Conservation (phyloP, 2,113 vertebrate species). For the Ageneiosus marmoratus region DNA sequence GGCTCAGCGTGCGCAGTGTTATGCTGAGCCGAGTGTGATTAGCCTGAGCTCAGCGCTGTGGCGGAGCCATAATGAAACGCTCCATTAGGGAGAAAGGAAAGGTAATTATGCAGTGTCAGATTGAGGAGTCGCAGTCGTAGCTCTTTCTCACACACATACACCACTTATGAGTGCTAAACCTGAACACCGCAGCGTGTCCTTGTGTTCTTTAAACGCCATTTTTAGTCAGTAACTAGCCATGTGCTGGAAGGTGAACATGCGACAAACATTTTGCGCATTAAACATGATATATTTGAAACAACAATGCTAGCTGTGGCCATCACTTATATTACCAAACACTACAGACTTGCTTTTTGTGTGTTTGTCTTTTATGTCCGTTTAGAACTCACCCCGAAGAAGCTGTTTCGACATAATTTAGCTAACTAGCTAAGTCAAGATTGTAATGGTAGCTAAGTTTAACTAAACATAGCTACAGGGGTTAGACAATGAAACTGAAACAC, state of each 20-base stretch:
- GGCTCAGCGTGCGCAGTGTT: not conserved
- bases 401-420: not conserved
- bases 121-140: conserved; percentile 20
- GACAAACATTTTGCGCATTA: not conserved
- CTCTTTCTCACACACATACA: conserved; percentile 9
- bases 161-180: not conserved
- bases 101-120: conserved; percentile 46
- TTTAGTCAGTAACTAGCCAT: not conserved
- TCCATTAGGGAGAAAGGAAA: conserved; percentile 40
- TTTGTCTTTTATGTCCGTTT: not conserved
- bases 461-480: no score
- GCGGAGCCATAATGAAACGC: conserved; percentile 41
- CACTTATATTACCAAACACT: not conserved
- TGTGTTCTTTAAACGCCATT: not conserved
- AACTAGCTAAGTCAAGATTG: no score
- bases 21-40: conserved; percentile 7
- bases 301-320: not conserved
- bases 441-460: not conserved
- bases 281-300: not conserved
- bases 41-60: conserved; percentile 14
- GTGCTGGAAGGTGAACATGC: not conserved
- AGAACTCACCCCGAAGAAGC: not conserved
- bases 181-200: not conserved
- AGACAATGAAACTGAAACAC: no score
- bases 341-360: not conserved